Evolutionary conservation across 1,140 invertebrate species (phyloP), one percentile per base, ranked within the genome.

Genomic region (Drosophila fuyamai): DNA sequence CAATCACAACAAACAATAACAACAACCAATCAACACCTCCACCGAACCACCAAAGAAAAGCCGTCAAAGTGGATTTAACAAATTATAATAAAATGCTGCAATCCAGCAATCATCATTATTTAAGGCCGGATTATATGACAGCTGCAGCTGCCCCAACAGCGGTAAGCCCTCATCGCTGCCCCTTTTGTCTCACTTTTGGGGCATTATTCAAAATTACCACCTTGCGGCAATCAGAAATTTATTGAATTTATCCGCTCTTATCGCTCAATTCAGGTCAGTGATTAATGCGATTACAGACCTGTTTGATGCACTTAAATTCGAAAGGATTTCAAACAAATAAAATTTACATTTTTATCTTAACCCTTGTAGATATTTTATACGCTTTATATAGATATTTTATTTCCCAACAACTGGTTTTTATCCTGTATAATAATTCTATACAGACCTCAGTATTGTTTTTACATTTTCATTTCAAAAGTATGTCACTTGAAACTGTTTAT

Each of bases 91-190:
- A 93, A 81, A 97, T 97, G 96, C 95, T 97, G 94, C 97, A 96
- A 90, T 96, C 96, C 85, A 96, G 95, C 91, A 94, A 94, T 76
- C 97, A 94, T 74, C 97, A 98, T 94, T 98, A 98, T 93, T 94
- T 98, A 91, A 95, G 96, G 93, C 97, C 97, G 94, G 97, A 98
- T 94, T 98, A 98, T 93, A 94, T 98, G 91, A 96, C 97, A 84
- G 96, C 97, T 80, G 97, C 97, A 29, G 63, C 83, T 78, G 93
- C 97, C 75, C 96, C 97, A 63, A 97, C 96, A 48, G 97, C 97
- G 94, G 97, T 98, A 94, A 95, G 96, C 94, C 7, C 29, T n/a
- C 32, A 54, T 61, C 43, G 38, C 13, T 50, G 36, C n/a, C 63
- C 35, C n/a, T 67, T 38, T 56, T 48, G 12, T 48, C 41, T 14